A percentile compares a stretch with the other conserved stretches of the same genome.
phyloP scores from a whole-genome alignment of 2,888 invertebrate genomes.

The Ormyrus nitidulus region DNA sequence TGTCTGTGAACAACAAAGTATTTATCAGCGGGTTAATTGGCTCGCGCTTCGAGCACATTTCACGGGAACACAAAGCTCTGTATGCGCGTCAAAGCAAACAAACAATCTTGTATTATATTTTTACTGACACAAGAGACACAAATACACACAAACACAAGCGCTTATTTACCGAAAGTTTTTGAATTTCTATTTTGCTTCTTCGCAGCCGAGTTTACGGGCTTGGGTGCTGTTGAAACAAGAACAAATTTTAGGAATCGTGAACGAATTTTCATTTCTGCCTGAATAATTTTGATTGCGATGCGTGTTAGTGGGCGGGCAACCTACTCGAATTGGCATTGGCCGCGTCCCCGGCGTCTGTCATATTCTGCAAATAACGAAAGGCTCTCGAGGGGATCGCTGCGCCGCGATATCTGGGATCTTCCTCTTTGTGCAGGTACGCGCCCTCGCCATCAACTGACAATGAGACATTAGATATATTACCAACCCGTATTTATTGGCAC shows the following conservation, averaged over 20 bases:
- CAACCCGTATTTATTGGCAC: background rate
- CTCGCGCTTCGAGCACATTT: background rate
- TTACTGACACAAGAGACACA: background rate
- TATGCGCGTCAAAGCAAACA: background rate
- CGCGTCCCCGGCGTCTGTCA: constrained; percentile 77
- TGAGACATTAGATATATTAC: background rate
- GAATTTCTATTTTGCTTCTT: constrained; percentile 72
- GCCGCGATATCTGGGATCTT: constrained; percentile 80
- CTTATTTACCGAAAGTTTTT: constrained; percentile 69
- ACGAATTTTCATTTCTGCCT: background rate
- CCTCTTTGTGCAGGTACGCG: constrained; percentile 77
- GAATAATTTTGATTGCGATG: background rate
- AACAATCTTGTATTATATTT: no score
- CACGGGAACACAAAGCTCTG: background rate
- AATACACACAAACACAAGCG: constrained; percentile 8
- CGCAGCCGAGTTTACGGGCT: constrained; percentile 63
- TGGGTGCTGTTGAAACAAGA: constrained; percentile 64
- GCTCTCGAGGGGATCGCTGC: constrained; percentile 83
- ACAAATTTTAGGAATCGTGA: background rate
- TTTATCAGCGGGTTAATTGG: background rate
- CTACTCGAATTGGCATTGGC: constrained; percentile 63
- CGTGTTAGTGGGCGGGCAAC: constrained; percentile 21
- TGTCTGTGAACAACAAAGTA: constrained; percentile 54
- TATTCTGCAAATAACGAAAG: constrained; percentile 82
- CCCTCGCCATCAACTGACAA: constrained; percentile 77